phyloP scores from a whole-genome alignment of 2,113 vertebrate species.

The Chloropsis cyanopogon region DNA sequence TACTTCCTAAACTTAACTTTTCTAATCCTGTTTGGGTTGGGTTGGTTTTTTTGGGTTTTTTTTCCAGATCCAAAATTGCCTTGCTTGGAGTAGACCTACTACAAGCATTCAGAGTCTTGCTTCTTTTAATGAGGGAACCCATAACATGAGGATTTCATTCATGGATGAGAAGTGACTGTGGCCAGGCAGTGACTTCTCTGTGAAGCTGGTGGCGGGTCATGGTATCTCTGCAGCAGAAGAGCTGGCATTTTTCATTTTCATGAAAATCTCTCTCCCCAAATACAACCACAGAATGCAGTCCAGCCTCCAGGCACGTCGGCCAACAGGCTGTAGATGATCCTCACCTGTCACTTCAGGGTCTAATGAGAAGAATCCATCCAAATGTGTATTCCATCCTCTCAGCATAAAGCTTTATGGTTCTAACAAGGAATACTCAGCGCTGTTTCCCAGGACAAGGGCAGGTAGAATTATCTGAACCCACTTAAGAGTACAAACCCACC shows the following conservation, averaged over 20 bases:
- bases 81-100: background rate
- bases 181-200: background rate
- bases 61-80: background rate
- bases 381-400: background rate
- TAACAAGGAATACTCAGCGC: background rate
- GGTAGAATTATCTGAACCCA: background rate
- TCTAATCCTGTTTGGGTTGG: background rate
- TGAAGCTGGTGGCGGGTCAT: background rate
- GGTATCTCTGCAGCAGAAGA: background rate
- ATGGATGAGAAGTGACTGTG: background rate
- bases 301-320: background rate
- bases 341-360: background rate
- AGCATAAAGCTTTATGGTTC: background rate
- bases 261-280: background rate
- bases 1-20: background rate
- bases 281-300: background rate
- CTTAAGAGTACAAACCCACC: background rate
- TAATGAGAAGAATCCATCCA: background rate
- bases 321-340: background rate
- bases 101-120: background rate
- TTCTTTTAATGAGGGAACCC: background rate
- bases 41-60: too few relatives aligned
- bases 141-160: background rate
- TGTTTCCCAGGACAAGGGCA: background rate
- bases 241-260: background rate